phyloP scores from a whole-genome alignment of 1,140 invertebrate species.

The Musca vetustissima region DNA sequence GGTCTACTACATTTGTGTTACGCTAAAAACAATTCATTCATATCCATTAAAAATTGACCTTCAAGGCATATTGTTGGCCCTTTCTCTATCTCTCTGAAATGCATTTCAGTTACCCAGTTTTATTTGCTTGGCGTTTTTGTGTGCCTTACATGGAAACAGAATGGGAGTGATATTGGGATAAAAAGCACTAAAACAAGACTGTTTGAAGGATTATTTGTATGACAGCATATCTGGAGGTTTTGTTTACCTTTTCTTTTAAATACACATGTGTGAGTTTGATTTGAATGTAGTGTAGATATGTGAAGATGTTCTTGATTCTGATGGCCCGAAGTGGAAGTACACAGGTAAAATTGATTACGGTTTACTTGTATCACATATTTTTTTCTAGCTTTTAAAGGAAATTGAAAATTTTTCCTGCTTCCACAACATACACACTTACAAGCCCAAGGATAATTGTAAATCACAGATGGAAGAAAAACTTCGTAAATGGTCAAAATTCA shows the following conservation, averaged over 20 bases:
- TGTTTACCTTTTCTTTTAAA: no score
- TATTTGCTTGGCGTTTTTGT: background rate
- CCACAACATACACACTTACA: no score
- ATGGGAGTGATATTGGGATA: background rate
- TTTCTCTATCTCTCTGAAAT: no score
- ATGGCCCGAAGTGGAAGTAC: background rate
- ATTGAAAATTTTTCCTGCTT: background rate
- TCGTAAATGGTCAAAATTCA: background rate
- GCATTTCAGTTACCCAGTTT: background rate
- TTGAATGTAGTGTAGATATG: background rate
- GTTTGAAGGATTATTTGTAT: background rate
- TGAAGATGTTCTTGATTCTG: background rate
- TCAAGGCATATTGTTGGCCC: background rate
- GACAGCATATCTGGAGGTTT: no score
- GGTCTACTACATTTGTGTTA: no score
- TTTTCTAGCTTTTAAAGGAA: conserved; percentile 2
- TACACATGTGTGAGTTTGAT: no score
- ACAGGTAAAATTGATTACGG: background rate
- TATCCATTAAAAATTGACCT: conserved; percentile 16
- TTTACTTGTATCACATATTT: no score
- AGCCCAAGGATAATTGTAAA: conserved; percentile 14
- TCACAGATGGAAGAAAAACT: background rate
- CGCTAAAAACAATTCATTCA: conserved; percentile 1
- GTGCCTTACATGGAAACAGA: background rate
- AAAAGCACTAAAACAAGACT: background rate